phyloP scores from a whole-genome alignment of 1,140 invertebrate species.

The Hydropsyche tenuis region DNA sequence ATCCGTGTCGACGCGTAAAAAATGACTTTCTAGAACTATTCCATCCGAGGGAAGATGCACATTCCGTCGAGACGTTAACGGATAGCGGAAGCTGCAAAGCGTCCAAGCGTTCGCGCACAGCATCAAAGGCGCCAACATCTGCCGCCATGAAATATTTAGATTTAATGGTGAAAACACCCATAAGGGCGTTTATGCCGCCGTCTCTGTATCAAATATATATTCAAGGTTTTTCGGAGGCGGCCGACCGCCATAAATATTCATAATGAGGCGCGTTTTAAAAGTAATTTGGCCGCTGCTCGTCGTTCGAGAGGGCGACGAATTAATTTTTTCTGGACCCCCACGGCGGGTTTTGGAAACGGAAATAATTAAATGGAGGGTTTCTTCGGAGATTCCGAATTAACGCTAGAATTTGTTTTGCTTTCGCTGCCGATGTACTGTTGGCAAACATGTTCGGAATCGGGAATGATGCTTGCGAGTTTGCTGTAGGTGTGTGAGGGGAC shows the following conservation, averaged over 20 bases:
- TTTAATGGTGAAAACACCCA: conserved; percentile 10
- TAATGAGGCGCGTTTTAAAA: conserved; percentile 32
- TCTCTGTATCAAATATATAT: conserved; percentile 10
- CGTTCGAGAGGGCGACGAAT: neutral
- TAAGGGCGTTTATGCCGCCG: neutral
- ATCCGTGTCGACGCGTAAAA: too few relatives aligned
- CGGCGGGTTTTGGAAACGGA: neutral
- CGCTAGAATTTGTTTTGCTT: conserved; percentile 10
- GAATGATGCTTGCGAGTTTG: neutral
- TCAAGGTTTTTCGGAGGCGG: neutral
- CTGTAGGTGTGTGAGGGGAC: too few relatives aligned
- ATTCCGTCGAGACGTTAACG: neutral
- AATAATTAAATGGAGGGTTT: conserved; percentile 9
- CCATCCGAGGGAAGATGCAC: neutral
- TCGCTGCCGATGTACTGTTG: neutral
- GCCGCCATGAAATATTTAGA: neutral
- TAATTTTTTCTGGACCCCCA: conserved; percentile 16
- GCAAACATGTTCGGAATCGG: neutral
- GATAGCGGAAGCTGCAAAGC: neutral
- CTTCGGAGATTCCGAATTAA: neutral
- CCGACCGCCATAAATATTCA: conserved; percentile 23
- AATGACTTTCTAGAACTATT: neutral
- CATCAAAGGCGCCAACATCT: conserved; percentile 10
- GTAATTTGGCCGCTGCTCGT: conserved; percentile 23
- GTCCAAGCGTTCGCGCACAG: neutral